Evolutionary conservation across 2,888 invertebrate species (phyloP), one percentile per base, ranked within the genome.

Genomic region (Brachypterus glaber): DNA sequence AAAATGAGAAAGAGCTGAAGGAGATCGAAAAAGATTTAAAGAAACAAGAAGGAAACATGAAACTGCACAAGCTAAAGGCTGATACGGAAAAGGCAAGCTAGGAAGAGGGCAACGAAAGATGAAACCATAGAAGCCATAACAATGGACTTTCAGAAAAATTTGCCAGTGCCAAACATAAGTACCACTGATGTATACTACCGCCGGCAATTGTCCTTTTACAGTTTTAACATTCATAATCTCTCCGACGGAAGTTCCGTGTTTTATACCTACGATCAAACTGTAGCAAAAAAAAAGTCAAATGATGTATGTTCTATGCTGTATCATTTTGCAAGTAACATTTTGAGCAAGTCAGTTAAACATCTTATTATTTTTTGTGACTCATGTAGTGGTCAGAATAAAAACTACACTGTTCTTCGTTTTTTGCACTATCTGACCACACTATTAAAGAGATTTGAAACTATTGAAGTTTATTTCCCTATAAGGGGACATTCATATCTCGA

Each of bases 321-420:
- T 29, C 34, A 45, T 32, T 47, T 34, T 30, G 24, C 42, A 12
- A 25, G 12, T 21, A 39, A 45, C 9, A 25, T 33, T n/a, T 16
- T 48, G 34, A 32, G 33, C 17, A 17, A 5, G 2, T 5, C 16
- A 4, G 41, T 42, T 8, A 35, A 26, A 29, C 15, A 40, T 30
- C 38, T 52, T 33, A 30, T 36, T 32, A 46, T 52, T 27, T 55
- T 53, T 42, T 54, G 52, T 40, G 51, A 53, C 39, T 49, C 48
- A 12, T 50, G 48, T 33, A 49, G 45, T 14, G 51, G 51, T 14
- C 51, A 53, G 41, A 55, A 54, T 41, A 55, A 53, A 40, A 55
- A 55, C 38, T 50, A 39, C 39, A 50, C 51, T n/a, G 27, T 55
- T 25, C 39, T 51, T 33, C 38, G 52, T 24, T 52, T 49, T 37